A percentile compares a stretch with the other conserved stretches of the same genome.
phyloP scores from a whole-genome alignment of 2,888 invertebrate species.

The Trichogramma evanescens region DNA sequence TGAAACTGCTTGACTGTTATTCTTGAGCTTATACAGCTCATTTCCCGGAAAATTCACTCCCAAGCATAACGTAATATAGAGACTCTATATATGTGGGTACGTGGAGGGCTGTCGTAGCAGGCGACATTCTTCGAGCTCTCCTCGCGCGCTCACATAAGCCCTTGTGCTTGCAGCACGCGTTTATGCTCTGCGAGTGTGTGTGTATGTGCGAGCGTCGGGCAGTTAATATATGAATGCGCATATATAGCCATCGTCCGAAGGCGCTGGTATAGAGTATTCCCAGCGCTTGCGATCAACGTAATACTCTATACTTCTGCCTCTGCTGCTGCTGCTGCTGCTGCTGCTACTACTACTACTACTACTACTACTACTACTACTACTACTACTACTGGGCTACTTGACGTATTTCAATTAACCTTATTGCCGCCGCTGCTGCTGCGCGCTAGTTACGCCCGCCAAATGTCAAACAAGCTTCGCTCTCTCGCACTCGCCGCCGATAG shows the following conservation, averaged over 20 bases:
- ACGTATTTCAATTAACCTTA: slow-evolving; percentile 43
- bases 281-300: not conserved
- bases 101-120: not conserved
- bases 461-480: slow-evolving; percentile 30
- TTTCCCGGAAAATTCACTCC: slow-evolving; percentile 11
- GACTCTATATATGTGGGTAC: not conserved
- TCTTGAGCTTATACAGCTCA: not conserved
- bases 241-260: too few relatives aligned
- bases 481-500: slow-evolving; percentile 13
- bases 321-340: not conserved
- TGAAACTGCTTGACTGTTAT: too few relatives aligned
- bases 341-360: not conserved
- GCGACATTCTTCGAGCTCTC: too few relatives aligned
- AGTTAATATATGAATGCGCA: too few relatives aligned
- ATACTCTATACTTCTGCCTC: not conserved
- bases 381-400: slow-evolving; percentile 28
- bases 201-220: too few relatives aligned
- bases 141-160: too few relatives aligned
- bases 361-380: not conserved
- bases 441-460: slow-evolving; percentile 34
- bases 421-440: slow-evolving; percentile 27
- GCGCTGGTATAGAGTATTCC: too few relatives aligned
- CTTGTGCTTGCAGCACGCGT: too few relatives aligned
- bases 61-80: not conserved
- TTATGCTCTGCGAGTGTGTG: too few relatives aligned